phyloP scores from a whole-genome alignment of 2,888 invertebrate genomes.

The Hyposoter dolosus region DNA sequence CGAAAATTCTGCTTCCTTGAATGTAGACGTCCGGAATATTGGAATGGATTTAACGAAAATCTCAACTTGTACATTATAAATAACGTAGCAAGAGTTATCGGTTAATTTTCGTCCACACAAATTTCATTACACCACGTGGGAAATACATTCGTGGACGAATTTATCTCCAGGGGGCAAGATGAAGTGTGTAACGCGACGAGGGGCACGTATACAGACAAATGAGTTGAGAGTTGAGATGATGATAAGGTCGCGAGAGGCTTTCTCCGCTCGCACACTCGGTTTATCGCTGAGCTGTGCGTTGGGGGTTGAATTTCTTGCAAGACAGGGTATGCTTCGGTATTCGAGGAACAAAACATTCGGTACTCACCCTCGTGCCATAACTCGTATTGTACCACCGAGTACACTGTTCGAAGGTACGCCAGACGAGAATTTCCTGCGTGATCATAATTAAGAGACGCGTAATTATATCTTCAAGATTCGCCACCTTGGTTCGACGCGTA shows the following conservation, averaged over 20 bases:
- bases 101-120: conserved; percentile 41
- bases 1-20: not conserved
- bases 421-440: conserved; percentile 37
- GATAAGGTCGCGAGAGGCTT: conserved; percentile 66
- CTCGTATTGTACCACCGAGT: conserved; percentile 20
- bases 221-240: conserved; percentile 67
- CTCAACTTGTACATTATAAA: not conserved
- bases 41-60: not conserved
- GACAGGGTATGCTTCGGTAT: not conserved
- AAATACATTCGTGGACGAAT: conserved; percentile 67
- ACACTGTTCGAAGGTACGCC: conserved; percentile 29
- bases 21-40: not conserved
- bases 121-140: conserved; percentile 64
- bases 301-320: conserved; percentile 24
- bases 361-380: conserved; percentile 26
- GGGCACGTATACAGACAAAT: conserved; percentile 60
- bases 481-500: conserved; percentile 17
- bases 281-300: conserved; percentile 16
- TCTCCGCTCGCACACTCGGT: not conserved
- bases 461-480: conserved; percentile 32
- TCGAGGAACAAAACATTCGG: conserved; percentile 46
- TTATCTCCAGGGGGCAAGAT: conserved; percentile 59
- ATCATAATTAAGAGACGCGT: conserved; percentile 59
- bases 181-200: conserved; percentile 50
- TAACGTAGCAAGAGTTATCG: conserved; percentile 58